Evolutionary conservation across 2,888 invertebrate genomes (phyloP).

Genomic region (Sinodicranocentrus sp.): DNA sequence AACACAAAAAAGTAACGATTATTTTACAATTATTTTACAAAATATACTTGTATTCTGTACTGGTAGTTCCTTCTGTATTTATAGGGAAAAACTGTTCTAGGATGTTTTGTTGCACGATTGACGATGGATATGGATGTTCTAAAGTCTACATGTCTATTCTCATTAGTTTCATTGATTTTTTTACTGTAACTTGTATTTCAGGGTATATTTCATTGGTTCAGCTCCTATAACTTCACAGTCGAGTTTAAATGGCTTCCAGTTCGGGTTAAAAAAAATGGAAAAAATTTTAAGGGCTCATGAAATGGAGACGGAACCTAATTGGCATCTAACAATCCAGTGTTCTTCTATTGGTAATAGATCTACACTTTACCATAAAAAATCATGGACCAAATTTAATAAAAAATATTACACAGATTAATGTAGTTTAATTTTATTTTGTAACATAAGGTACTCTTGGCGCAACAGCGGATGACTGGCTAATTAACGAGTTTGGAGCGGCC

Average conservation of each 20-base stretch:
- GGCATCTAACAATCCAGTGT: slow-evolving; percentile 90
- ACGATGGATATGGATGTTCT: too few relatives aligned
- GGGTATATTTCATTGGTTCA: slow-evolving; percentile 91
- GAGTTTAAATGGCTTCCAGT: slow-evolving; percentile 81
- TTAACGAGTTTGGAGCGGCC: slow-evolving; percentile 69
- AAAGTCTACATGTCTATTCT: too few relatives aligned
- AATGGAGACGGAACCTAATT: slow-evolving; percentile 80
- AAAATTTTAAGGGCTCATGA: slow-evolving; percentile 80
- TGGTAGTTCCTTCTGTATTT: too few relatives aligned
- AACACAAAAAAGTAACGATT: background rate
- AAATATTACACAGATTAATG: too few relatives aligned
- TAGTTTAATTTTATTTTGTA: background rate
- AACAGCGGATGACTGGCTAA: slow-evolving; percentile 65
- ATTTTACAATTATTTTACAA: background rate
- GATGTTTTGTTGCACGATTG: too few relatives aligned
- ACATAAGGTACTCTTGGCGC: slow-evolving; percentile 66
- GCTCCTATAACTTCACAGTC: slow-evolving; percentile 88
- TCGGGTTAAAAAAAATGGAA: slow-evolving; percentile 83
- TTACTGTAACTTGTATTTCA: slow-evolving; percentile 78
- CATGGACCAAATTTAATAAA: too few relatives aligned
- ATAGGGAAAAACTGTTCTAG: too few relatives aligned
- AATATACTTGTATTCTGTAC: background rate
- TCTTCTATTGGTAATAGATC: slow-evolving; percentile 90
- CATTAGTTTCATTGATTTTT: slow-evolving; percentile 33
- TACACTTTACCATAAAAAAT: background rate